A percentile compares a stretch with the other conserved stretches of the same genome.
These are phyloP conservation scores for Drosophila peninsularis DNA, from an alignment of 2,888 invertebrate genomes.

Conservation along the genomic window DNA sequence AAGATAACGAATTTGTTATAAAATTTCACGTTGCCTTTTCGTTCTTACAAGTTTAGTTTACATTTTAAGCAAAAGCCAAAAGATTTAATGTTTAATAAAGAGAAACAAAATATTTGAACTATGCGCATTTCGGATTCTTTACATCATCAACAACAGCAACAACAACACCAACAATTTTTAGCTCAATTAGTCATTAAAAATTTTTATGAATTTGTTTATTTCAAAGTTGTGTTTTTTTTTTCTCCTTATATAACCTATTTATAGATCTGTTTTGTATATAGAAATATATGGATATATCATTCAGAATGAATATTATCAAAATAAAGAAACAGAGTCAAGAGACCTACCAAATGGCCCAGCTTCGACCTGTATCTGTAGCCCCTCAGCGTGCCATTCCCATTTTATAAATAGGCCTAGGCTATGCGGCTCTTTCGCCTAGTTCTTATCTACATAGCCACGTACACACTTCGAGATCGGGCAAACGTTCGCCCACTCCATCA, in stretches of 20 bases:
- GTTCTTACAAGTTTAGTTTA: constrained; percentile 51
- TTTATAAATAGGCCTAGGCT: constrained; percentile 40
- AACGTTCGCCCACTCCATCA: constrained; percentile 58
- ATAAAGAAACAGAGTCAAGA: constrained; percentile 27
- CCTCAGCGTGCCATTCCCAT: not conserved
- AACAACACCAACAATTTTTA: constrained; percentile 28
- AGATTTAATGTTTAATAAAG: constrained; percentile 63
- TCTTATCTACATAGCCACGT: constrained; percentile 14
- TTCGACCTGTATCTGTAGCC: constrained; percentile 29
- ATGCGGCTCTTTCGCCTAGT: constrained; percentile 23
- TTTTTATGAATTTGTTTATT: constrained; percentile 77
- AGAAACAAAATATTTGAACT: constrained; percentile 60
- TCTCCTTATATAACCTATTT: constrained; percentile 47
- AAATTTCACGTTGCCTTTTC: constrained; percentile 58
- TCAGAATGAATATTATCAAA: constrained; percentile 60
- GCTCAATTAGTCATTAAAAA: constrained; percentile 75
- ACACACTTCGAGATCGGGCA: constrained; percentile 17
- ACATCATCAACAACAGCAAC: constrained; percentile 38
- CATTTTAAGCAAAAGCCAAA: constrained; percentile 36
- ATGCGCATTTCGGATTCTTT: constrained; percentile 59
- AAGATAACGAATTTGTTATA: constrained; percentile 58
- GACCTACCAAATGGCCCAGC: constrained; percentile 18
- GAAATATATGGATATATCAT: constrained; percentile 12
- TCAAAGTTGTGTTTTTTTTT: constrained; percentile 38
- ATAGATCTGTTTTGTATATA: constrained; percentile 48